These are phyloP conservation scores for Balanococcus diminutus DNA, from an alignment of 2,888 invertebrate species.

Conservation along the genomic window DNA sequence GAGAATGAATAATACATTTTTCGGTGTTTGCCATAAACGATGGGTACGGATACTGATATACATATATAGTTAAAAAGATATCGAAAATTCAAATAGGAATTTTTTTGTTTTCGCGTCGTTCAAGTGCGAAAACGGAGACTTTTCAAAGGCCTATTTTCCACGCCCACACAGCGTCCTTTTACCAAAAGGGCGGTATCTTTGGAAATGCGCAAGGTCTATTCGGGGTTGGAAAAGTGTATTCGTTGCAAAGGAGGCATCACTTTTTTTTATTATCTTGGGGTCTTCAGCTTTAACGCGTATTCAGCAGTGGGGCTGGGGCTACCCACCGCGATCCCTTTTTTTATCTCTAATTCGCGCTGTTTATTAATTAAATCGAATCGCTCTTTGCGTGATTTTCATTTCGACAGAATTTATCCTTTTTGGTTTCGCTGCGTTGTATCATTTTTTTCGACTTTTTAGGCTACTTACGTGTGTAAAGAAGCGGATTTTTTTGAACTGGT, in stretches of 20 bases:
- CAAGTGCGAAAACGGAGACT: conserved; percentile 21
- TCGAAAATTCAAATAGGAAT: conserved; percentile 45
- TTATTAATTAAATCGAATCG: conserved; percentile 40
- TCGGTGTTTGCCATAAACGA: conserved; percentile 34
- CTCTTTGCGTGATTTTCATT: conserved; percentile 1
- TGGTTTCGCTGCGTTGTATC: background rate
- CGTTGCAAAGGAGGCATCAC: conserved; percentile 20
- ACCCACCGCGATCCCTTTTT: conserved; percentile 11
- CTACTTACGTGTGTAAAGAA: background rate
- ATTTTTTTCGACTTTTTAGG: background rate
- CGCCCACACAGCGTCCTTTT: conserved; percentile 44
- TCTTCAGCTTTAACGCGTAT: conserved; percentile 7
- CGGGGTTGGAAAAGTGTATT: conserved; percentile 10
- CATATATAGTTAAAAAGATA: conserved; percentile 29
- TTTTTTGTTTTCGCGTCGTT: conserved; percentile 47
- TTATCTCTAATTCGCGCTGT: conserved; percentile 33
- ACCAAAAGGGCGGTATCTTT: conserved; percentile 45
- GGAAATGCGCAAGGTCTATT: conserved; percentile 18
- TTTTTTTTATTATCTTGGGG: conserved; percentile 24
- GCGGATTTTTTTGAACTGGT: background rate
- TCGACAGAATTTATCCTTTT: background rate
- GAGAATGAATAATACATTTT: conserved; percentile 55
- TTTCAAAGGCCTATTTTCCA: conserved; percentile 46
- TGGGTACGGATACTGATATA: background rate
- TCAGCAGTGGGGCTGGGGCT: conserved; percentile 23